Evolutionary conservation across 2,888 invertebrate genomes (phyloP).

Genomic region (Theretra japonica): DNA sequence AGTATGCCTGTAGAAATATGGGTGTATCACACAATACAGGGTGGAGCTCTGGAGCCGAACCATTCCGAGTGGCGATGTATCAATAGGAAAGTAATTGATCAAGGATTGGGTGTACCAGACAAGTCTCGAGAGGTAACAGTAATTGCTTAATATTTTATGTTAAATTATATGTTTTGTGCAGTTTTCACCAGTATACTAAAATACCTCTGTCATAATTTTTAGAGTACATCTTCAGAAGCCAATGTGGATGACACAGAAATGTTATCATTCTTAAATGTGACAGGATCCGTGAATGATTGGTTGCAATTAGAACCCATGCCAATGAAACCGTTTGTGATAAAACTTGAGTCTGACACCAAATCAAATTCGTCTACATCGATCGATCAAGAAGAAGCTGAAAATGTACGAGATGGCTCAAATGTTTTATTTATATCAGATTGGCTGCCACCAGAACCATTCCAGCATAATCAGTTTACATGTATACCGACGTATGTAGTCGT

Average conservation of each 20-base stretch:
- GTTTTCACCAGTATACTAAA: not conserved
- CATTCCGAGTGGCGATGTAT: constrained; percentile 87
- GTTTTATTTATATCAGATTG: constrained; percentile 82
- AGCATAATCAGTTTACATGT: constrained; percentile 82
- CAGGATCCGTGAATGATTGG: constrained; percentile 72
- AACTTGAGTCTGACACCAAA: constrained; percentile 41
- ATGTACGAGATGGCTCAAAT: constrained; percentile 43
- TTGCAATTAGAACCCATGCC: constrained; percentile 69
- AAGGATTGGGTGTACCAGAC: constrained; percentile 86
- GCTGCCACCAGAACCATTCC: constrained; percentile 84
- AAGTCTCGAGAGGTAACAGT: constrained; percentile 58
- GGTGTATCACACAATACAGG: constrained; percentile 84
- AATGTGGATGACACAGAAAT: constrained; percentile 52
- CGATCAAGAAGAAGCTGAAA: constrained; percentile 39
- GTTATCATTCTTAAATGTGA: constrained; percentile 69
- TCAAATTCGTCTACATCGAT: constrained; percentile 45
- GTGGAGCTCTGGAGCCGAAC: constrained; percentile 88
- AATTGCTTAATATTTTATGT: not conserved
- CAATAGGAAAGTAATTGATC: constrained; percentile 86
- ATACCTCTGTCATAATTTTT: constrained; percentile 19
- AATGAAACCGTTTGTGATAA: constrained; percentile 49
- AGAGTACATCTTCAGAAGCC: constrained; percentile 13
- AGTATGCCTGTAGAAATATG: constrained; percentile 87
- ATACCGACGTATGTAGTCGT: constrained; percentile 85
- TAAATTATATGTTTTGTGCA: not conserved